Base-by-base conservation (phyloP, 2,888 invertebrate genomes). In the Phaonia tiefii region DNA sequence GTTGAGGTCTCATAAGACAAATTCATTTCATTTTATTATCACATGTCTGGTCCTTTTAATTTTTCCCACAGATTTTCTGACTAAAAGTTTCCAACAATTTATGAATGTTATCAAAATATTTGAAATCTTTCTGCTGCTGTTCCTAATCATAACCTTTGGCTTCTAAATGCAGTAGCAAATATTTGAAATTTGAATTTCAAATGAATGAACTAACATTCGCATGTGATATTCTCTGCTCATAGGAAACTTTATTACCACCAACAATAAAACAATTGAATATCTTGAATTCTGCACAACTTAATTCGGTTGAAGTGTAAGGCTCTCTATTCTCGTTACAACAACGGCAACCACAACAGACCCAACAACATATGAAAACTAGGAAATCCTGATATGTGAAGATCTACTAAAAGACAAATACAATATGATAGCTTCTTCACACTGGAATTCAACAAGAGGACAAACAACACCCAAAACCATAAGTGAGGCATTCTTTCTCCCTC, bases 141-240 rank as follows among this genome's bases (percentile, higher is more conserved):
- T 42, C n/a, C n/a, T 15, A 46, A 7, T 51, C 51, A 5, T 51
- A 20, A 20, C 10, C 22, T 2, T 51, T 51, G 5, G 17, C 10
- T 15, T n/a, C n/a, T n/a, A 58, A 58, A 58, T 37, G 26, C 17
- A 20, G 60, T n/a, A 39, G 39, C 15, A 8, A 39, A 15, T 15
- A 60, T 60, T 60, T 60, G n/a, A 60, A 37, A 60, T 60, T 60
- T 60, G n/a, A 60, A 60, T 37, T 56, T 11, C 56, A 56, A 56
- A 56, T 60, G 31, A 37, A 37, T 22, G 22, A 22, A 25, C 25
- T 22, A 22, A 22, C 11, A 22, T 13, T 13, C 54, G 11, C 44
- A 13, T 10, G 44, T 13, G 44, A 31, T 8, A 20, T 17, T 31
- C 20, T n/a, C 11, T 20, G 8, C 25, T 56, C 26, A 1, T 39